Evolutionary conservation across 1,140 invertebrate genomes (phyloP).

Genomic region (Brachionus calyciflorus): DNA sequence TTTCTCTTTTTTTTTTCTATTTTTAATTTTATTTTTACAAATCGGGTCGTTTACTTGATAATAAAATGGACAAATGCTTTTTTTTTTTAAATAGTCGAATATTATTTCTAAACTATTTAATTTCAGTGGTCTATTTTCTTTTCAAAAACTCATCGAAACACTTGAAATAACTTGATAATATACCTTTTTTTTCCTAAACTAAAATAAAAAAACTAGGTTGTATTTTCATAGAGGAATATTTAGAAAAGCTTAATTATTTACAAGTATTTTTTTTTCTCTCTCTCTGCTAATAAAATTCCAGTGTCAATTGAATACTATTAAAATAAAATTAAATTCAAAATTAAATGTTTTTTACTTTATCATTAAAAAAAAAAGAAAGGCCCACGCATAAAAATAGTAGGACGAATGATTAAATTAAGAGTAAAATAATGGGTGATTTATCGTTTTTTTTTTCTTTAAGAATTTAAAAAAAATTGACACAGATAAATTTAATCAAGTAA

Average conservation of each 20-base stretch:
- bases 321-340: too few species aligned
- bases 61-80: slow-evolving; percentile 24
- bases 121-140: slow-evolving; percentile 34
- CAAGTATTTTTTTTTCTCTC: neutral
- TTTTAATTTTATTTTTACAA: neutral
- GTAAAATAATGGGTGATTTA: too few species aligned
- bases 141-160: slow-evolving; percentile 7
- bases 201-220: slow-evolving; percentile 26
- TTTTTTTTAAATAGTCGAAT: neutral
- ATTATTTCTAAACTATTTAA: slow-evolving; percentile 38
- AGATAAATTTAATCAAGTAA: too few species aligned
- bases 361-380: too few species aligned
- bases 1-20: too few species aligned
- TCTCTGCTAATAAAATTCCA: neutral
- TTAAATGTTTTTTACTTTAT: too few species aligned
- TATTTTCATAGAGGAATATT: too few species aligned
- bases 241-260: too few species aligned
- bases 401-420: too few species aligned
- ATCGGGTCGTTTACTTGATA: slow-evolving; percentile 40
- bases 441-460: too few species aligned
- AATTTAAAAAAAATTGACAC: too few species aligned
- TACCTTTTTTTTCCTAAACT: neutral
- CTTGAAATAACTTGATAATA: slow-evolving; percentile 30
- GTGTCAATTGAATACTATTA: neutral
- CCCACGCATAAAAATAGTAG: too few species aligned